A percentile compares a stretch with the other conserved stretches of the same genome.
These are phyloP conservation scores for Gnathonemus longibarbis DNA, from an alignment of 2,113 vertebrate species.

Conservation along the genomic window DNA sequence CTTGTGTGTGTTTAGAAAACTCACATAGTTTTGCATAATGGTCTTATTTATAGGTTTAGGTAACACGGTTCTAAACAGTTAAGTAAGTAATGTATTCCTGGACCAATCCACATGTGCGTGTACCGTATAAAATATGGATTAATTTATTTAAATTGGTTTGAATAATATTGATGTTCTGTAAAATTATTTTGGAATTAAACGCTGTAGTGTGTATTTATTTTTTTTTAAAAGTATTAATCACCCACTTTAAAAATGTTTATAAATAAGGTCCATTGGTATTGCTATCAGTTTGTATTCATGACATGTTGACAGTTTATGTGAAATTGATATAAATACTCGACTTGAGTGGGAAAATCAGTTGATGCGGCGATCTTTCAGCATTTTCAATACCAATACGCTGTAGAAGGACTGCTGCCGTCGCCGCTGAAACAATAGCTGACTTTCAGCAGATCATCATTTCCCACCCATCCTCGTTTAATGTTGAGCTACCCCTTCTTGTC, in stretches of 20 bases:
- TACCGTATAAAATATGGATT: background rate
- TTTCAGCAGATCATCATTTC: background rate
- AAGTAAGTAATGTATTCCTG: background rate
- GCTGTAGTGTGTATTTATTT: background rate
- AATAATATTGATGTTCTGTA: background rate
- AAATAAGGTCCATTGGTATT: background rate
- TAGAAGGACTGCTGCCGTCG: background rate
- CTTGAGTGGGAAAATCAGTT: background rate
- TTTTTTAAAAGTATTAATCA: background rate
- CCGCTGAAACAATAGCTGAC: background rate
- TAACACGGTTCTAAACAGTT: background rate
- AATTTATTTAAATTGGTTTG: background rate
- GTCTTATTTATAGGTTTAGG: background rate
- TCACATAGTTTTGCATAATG: background rate
- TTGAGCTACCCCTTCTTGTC: background rate
- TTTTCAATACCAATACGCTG: background rate
- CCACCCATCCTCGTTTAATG: background rate
- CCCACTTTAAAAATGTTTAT: background rate
- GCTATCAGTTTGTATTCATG: background rate
- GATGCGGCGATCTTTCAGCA: background rate
- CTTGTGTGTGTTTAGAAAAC: background rate
- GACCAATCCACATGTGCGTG: background rate
- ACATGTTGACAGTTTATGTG: background rate
- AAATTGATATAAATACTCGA: background rate
- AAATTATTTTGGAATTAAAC: conserved; percentile 6